Percentiles rank a stretch among this genome's conserved stretches.
Conservation (phyloP, 1,140 invertebrate species). For the Apis laboriosa region DNA sequence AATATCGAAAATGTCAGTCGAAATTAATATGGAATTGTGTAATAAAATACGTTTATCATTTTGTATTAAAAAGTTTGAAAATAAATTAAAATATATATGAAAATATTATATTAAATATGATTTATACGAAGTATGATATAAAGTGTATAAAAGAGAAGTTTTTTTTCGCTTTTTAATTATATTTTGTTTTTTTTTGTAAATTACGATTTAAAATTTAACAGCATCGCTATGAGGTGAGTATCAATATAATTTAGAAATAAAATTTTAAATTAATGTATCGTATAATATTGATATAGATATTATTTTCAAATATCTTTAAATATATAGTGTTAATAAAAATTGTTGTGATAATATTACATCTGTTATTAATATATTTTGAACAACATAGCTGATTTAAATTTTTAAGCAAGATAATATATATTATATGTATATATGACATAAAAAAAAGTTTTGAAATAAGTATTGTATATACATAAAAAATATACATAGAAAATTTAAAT, state of each 20-base stretch:
- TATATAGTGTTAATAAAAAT: not conserved
- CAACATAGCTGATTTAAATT: not conserved
- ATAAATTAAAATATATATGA: constrained; percentile 13
- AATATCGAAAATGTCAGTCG: not conserved
- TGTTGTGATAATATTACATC: not conserved
- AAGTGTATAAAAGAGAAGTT: not conserved
- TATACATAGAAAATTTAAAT: not conserved
- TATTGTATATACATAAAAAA: not conserved
- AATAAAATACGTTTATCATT: not conserved
- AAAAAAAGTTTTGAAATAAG: not conserved
- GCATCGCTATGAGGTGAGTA: no score
- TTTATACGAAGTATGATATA: not conserved
- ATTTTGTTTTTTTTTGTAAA: not conserved
- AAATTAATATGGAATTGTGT: no score
- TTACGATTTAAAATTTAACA: no score
- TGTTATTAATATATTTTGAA: no score
- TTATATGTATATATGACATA: not conserved
- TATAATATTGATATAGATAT: no score
- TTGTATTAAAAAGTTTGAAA: not conserved
- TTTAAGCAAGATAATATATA: not conserved
- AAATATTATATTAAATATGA: not conserved
- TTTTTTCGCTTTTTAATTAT: not conserved
- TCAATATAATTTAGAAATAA: not conserved
- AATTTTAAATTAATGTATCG: not conserved
- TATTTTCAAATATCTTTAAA: not conserved